Conservation (phyloP, 2,797 vertebrate genomes). For the Syncerus caffer region DNA sequence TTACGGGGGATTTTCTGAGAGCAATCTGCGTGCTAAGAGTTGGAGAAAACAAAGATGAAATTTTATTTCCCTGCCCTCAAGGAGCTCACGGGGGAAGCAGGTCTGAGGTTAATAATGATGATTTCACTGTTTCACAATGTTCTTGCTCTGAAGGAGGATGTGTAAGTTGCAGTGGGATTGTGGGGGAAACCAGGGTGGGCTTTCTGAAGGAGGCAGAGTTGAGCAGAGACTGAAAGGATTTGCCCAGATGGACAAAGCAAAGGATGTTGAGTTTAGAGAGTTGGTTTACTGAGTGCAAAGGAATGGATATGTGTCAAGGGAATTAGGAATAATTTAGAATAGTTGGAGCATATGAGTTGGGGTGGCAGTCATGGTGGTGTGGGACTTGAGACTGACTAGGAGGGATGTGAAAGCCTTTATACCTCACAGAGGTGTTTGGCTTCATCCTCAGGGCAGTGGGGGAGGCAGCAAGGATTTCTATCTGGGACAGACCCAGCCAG, state of each 20-base stretch:
- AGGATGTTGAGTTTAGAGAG: not conserved
- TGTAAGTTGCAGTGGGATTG: accelerated
- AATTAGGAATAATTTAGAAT: not conserved
- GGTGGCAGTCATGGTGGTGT: not conserved
- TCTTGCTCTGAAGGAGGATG: not conserved
- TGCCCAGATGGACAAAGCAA: not conserved
- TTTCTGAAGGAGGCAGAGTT: not conserved
- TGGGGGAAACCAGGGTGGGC: no score
- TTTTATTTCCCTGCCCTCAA: not conserved
- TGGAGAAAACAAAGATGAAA: not conserved
- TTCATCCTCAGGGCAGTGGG: not conserved
- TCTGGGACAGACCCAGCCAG: not conserved
- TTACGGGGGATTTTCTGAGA: not conserved
- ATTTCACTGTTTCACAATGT: not conserved
- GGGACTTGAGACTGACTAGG: not conserved
- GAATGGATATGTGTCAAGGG: not conserved
- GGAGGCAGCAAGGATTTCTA: not conserved
- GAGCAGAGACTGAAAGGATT: not conserved
- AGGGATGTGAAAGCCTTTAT: not conserved
- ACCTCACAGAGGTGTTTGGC: not conserved
- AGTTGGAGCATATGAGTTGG: not conserved
- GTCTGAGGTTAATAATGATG: accelerated
- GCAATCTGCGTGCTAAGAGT: not conserved
- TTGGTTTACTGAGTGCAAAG: not conserved
- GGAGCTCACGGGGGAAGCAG: not conserved